Evolutionary conservation across 2,888 invertebrate genomes (phyloP).

Genomic region (Ochlodes sylvanus): DNA sequence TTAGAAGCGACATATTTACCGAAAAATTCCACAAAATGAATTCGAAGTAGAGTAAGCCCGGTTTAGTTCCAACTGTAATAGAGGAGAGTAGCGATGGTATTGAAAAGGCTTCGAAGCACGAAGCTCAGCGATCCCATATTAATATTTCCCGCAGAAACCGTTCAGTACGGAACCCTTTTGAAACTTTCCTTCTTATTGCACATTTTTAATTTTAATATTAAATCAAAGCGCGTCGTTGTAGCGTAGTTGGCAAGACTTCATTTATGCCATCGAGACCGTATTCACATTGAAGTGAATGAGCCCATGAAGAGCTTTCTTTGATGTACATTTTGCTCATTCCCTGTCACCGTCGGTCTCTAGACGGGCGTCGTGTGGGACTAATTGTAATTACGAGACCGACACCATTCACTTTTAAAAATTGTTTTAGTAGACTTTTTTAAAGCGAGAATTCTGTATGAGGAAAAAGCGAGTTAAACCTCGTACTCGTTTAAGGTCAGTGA

Average conservation of each 20-base stretch:
- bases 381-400: conserved; percentile 30
- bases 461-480: not conserved
- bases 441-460: conserved; percentile 1
- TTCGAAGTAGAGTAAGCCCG: conserved; percentile 28
- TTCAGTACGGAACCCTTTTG: conserved; percentile 38
- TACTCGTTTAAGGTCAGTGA: not conserved
- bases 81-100: conserved; percentile 27
- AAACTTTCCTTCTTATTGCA: conserved; percentile 38
- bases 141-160: conserved; percentile 37
- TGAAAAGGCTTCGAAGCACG: conserved; percentile 40
- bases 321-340: conserved; percentile 29
- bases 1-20: conserved; percentile 22
- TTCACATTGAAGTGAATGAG: conserved; percentile 32
- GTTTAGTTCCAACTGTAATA: conserved; percentile 43
- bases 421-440: conserved; percentile 3
- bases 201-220: conserved; percentile 48
- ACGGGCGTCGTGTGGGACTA: conserved; percentile 26
- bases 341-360: conserved; percentile 6
- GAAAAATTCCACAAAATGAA: conserved; percentile 21
- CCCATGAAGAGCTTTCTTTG: conserved; percentile 21
- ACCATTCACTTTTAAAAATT: conserved; percentile 17
- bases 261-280: conserved; percentile 29
- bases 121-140: conserved; percentile 38
- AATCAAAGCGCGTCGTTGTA: conserved; percentile 42
- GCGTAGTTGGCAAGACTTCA: conserved; percentile 17